These are phyloP conservation scores for Neomorphus geoffroyi DNA, from an alignment of 2,797 vertebrate species.

Conservation along the genomic window DNA sequence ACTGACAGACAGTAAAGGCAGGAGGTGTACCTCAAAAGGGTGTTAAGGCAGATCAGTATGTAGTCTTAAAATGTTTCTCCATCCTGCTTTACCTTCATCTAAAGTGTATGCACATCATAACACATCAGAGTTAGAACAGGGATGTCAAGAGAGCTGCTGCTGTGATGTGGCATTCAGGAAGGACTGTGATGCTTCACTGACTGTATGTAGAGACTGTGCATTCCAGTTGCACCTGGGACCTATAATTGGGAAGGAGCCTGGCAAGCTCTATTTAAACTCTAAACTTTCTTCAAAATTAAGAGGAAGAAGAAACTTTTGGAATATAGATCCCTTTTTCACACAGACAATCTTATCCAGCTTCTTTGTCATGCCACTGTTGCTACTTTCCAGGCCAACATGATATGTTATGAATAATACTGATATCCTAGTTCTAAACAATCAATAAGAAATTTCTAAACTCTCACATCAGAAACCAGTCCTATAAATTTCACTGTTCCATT, in stretches of 20 bases:
- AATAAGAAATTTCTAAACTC: not conserved
- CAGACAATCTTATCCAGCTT: not conserved
- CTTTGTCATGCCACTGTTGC: not conserved
- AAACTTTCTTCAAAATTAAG: not conserved
- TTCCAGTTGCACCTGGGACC: fast-evolving
- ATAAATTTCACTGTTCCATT: not conserved
- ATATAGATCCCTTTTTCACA: not conserved
- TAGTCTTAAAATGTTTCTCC: not conserved
- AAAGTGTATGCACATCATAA: not conserved
- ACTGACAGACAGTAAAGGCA: fast-evolving
- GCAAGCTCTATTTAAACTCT: not conserved
- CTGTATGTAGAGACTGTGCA: not conserved
- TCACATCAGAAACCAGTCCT: not conserved
- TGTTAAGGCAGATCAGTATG: not conserved
- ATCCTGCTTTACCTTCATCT: not conserved
- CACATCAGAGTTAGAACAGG: not conserved
- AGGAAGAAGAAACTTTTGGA: not conserved
- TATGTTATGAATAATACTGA: not conserved
- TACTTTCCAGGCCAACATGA: fast-evolving
- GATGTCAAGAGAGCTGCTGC: not conserved
- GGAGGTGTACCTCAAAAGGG: not conserved
- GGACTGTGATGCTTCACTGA: too few species aligned
- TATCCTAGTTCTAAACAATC: not conserved
- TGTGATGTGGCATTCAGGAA: not conserved
- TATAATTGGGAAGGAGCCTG: fast-evolving